Evolutionary conservation across 2,113 vertebrate species (phyloP).

Genomic region (Oncorhynchus kisutch): DNA sequence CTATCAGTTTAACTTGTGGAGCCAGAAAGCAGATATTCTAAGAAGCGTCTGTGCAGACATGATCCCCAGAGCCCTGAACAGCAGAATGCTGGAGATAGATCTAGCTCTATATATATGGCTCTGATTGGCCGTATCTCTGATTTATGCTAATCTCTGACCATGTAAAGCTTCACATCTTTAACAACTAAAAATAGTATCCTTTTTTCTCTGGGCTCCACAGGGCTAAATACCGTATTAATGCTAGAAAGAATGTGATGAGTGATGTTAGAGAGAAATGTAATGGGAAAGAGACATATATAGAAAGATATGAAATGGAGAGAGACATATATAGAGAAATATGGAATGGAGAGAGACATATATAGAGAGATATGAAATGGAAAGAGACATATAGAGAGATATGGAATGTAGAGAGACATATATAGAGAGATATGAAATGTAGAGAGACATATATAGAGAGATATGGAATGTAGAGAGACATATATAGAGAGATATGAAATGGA

Average conservation of each 20-base stretch:
- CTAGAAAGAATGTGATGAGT: background rate
- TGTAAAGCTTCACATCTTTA: slow-evolving; percentile 60
- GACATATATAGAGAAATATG: background rate
- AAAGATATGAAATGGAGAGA: background rate
- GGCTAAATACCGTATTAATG: slow-evolving; percentile 67
- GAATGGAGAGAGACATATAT: background rate
- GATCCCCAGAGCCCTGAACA: slow-evolving; percentile 16
- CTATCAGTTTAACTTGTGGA: slow-evolving; percentile 22
- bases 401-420: background rate
- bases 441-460: background rate
- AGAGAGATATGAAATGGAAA: background rate
- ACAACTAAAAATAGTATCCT: slow-evolving; percentile 65
- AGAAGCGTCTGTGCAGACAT: slow-evolving; percentile 67
- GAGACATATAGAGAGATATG: background rate
- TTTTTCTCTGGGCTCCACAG: slow-evolving; percentile 44
- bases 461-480: background rate
- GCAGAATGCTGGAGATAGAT: too few relatives aligned
- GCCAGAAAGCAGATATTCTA: slow-evolving; percentile 54
- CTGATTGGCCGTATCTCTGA: slow-evolving; percentile 44
- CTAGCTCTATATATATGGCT: too few relatives aligned
- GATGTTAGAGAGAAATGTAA: too few relatives aligned
- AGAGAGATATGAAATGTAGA: background rate
- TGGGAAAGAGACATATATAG: background rate
- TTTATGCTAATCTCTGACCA: slow-evolving; percentile 73
- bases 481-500: background rate